Conservation (phyloP, 2,113 vertebrate genomes). For the Bothrops jararaca region DNA sequence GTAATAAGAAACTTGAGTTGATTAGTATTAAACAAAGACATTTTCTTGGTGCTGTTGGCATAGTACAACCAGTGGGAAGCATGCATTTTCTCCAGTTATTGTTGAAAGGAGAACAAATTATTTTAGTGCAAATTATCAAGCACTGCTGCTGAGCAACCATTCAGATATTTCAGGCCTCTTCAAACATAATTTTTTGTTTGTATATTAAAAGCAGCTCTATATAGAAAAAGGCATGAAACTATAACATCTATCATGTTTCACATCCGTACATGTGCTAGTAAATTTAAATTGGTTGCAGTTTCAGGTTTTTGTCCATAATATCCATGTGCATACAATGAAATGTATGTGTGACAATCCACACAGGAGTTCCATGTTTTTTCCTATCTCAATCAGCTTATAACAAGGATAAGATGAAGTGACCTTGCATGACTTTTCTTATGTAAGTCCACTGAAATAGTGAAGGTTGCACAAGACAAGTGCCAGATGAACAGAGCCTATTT, state of each 20-base stretch:
- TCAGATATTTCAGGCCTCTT: not conserved
- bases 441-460: not conserved
- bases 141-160: not conserved
- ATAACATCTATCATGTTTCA: not conserved
- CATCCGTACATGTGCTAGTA: not conserved
- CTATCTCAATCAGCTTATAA: not conserved
- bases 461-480: not conserved
- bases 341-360: not conserved
- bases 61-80: conserved; percentile 34
- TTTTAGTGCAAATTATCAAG: not conserved
- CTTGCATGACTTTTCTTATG: not conserved
- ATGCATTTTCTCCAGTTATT: conserved; percentile 29
- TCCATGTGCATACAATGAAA: not conserved
- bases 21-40: conserved; percentile 45
- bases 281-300: not conserved
- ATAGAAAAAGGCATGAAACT: not conserved
- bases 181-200: not conserved
- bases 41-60: conserved; percentile 44
- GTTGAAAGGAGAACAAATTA: conserved; percentile 47
- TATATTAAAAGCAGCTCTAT: not conserved
- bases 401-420: not conserved
- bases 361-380: not conserved
- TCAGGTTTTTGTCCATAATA: not conserved
- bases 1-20: conserved; percentile 56
- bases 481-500: not conserved